Evolutionary conservation across 2,113 vertebrate genomes (phyloP), one percentile per base, ranked within the genome.

Genomic region (Phrynosoma platyrhinos): DNA sequence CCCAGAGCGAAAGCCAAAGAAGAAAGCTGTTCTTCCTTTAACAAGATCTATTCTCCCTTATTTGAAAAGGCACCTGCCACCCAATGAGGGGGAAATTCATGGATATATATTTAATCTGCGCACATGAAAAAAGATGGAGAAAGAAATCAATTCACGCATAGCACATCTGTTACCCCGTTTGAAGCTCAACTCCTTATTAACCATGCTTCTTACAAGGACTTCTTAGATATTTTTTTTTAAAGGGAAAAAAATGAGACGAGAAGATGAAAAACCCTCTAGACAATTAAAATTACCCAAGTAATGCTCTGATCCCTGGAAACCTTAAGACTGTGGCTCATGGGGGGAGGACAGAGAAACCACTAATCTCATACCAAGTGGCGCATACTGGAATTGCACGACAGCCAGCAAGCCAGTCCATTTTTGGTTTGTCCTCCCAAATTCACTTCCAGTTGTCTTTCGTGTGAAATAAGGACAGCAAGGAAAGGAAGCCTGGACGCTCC

Each of bases 161-260:
- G 30, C 79, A 79, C 94, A 96, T 96, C 93, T 96, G 95, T 96
- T 95, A 93, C 93, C 58, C 88, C 1, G 68, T 94, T 90, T 8
- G 87, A 42, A 95, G 68, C 71, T 82, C 71, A 32, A 6, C 55
- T 87, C 79, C 71, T 76, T 87, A 78, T 88, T 88, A 78, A 88
- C 64, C 47, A 27, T 68, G 40, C 62, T 76, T 69, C 62, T 88
- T 75, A 87, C 69, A 52, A 82, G 69, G 40, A 69, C 79, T 76
- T 42, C 36, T 66, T 82, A 66, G 71, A 66, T 76, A 82, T 80
- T 27, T 18, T 3, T n/a, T 20, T n/a, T 10, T 21, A 79, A 52
- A 42, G 5, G 16, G 14, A 52, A 52, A 36, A 10, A 10, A 30
- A 9, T 25, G 27, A 30, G 27, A 71, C 4, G 8, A 62, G 8